Evolutionary conservation across 2,797 vertebrate species (phyloP).

Genomic region (Lycodopsis pacificus): DNA sequence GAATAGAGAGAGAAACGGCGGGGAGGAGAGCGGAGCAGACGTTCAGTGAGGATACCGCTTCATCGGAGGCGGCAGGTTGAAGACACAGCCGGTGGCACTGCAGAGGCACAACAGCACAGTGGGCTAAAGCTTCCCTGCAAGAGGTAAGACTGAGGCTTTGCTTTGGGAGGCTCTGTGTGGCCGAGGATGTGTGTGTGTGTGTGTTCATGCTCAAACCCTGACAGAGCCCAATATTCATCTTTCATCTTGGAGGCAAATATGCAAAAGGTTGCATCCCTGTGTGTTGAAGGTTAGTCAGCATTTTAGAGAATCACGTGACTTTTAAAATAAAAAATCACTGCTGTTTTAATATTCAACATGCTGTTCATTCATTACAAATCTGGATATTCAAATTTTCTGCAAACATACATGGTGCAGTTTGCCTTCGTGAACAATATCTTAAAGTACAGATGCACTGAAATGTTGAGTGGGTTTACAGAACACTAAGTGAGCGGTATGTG

Average conservation of each 20-base stretch:
- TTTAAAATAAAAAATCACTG: not conserved
- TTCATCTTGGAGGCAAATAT: constrained; percentile 16
- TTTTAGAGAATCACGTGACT: not conserved
- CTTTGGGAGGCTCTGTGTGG: constrained; percentile 3
- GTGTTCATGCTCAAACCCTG: not conserved
- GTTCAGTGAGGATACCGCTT: constrained; percentile 68
- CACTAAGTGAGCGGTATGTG: constrained; percentile 2
- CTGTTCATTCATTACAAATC: constrained; percentile 2
- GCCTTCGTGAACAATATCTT: not conserved
- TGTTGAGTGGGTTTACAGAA: constrained; percentile 28
- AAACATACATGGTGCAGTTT: not conserved
- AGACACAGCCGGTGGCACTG: constrained; percentile 68
- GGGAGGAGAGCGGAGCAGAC: constrained; percentile 19
- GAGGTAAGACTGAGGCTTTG: constrained; percentile 67
- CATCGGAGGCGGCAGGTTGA: constrained; percentile 60
- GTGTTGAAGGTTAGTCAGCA: constrained; percentile 1
- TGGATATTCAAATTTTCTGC: not conserved
- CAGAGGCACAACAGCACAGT: constrained; percentile 66
- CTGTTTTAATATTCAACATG: not conserved
- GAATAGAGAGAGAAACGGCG: constrained; percentile 15
- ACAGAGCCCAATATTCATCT: not conserved
- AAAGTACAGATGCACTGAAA: constrained; percentile 16
- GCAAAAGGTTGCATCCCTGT: constrained; percentile 8
- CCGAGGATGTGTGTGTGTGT: constrained; percentile 16
- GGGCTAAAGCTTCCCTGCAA: constrained; percentile 53